Evolutionary conservation across 2,113 vertebrate species (phyloP).

Genomic region (Rutilus rutilus): DNA sequence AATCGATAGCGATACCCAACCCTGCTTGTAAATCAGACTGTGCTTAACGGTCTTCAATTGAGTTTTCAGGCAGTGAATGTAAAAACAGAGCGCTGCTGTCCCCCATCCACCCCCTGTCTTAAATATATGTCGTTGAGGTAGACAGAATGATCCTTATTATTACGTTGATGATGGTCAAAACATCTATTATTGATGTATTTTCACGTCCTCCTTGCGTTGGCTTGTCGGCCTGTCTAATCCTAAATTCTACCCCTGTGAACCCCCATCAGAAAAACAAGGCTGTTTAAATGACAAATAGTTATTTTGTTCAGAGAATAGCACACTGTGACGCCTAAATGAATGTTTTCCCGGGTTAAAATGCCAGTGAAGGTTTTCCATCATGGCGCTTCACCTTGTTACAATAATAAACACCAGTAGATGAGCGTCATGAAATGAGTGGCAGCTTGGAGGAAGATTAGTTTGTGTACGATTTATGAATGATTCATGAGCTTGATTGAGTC

Average conservation of each 20-base stretch:
- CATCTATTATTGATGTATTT: slow-evolving; percentile 61
- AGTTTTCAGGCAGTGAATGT: neutral
- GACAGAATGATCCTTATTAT: slow-evolving; percentile 31
- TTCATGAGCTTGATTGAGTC: neutral
- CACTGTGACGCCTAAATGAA: slow-evolving; percentile 7
- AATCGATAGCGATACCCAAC: no score
- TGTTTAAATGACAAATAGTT: slow-evolving; percentile 47
- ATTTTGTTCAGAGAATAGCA: slow-evolving; percentile 35
- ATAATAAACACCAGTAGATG: neutral
- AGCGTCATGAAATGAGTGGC: neutral
- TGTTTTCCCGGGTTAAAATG: slow-evolving; percentile 9
- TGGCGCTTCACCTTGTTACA: neutral
- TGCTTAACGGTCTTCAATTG: neutral
- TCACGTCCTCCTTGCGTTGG: slow-evolving; percentile 40
- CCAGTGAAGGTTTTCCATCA: neutral
- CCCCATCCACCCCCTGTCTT: neutral
- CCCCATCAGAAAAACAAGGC: slow-evolving; percentile 38
- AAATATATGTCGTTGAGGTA: slow-evolving; percentile 1
- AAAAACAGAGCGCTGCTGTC: neutral
- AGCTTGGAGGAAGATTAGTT: neutral
- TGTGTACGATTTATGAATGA: neutral
- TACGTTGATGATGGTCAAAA: slow-evolving; percentile 46
- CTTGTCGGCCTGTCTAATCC: slow-evolving; percentile 20
- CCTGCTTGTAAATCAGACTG: neutral
- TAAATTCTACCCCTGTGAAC: slow-evolving; percentile 3